Evolutionary conservation across 2,113 vertebrate species (phyloP), one percentile per base, ranked within the genome.

Genomic region (Mormyrus lacerda): DNA sequence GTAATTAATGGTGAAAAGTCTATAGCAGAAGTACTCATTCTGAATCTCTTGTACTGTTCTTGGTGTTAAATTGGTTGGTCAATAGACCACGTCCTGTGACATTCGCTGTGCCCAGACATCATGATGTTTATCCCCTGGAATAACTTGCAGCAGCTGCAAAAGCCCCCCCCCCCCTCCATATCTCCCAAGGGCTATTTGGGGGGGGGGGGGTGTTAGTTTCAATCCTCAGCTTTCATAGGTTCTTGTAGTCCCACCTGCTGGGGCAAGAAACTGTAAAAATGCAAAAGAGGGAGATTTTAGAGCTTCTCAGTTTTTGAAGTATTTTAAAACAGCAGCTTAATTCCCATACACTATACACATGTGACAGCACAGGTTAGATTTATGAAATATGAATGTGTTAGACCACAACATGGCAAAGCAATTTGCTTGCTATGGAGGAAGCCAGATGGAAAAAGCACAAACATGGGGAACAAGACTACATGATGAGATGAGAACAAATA

Each of bases 331-430:
- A 35, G 5, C 15, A 39, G 17, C 15, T 69, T 39, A 79, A 19
- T 79, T 19, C 35, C 73, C 15, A 42, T 39, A 7, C 73, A 76
- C 19, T 39, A 39, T 19, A 76, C 35, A 76, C 31, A 19, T 44
- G 21, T 9, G 10, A 44, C 24, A 24, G 42, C 39, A 84, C 21
- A 47, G 82, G 24, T 10, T 84, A 24, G 8, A 21, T 45, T 47
- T n/a, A 47, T 47, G 82, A 84, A 92, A 96, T 97, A 89, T 94
- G 84, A 97, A 97, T 93, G 92, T 96, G 91, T 92, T 86, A 47
- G 94, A 24, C 0, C 94, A 96, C 90, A 91, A 94, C 86, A 92
- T 95, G 92, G 44, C 44, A 85, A 45, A 85, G 84, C 24, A 50
- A 50, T 47, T 24, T n/a, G 84, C 9, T 21, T 24, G 35, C 35